A percentile compares a stretch with the other conserved stretches of the same genome.
These are phyloP conservation scores for Caenorhabditis sp. DNA, from an alignment of 2,888 invertebrate species.

Conservation along the genomic window DNA sequence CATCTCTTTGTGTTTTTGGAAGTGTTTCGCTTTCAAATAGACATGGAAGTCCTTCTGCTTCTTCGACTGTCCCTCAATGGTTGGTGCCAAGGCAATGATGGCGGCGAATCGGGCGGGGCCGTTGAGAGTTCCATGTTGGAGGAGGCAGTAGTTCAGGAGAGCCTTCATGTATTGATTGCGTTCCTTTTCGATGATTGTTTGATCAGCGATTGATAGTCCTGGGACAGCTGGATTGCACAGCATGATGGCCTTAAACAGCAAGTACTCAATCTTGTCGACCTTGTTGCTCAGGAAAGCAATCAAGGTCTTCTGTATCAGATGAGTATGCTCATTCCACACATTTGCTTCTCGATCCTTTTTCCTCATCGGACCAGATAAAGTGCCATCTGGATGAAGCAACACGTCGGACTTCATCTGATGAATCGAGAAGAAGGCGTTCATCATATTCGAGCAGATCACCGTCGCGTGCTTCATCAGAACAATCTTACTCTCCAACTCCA, in stretches of 20 bases:
- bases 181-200: slow-evolving; percentile 50
- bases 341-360: slow-evolving; percentile 39
- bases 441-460: slow-evolving; percentile 45
- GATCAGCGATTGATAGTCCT: slow-evolving; percentile 21
- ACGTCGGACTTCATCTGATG: slow-evolving; percentile 54
- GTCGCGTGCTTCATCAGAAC: slow-evolving; percentile 48
- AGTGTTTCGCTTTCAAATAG: slow-evolving; percentile 37
- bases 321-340: slow-evolving; percentile 19
- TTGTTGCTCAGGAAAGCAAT: slow-evolving; percentile 48
- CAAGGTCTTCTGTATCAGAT: slow-evolving; percentile 41
- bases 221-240: slow-evolving; percentile 54
- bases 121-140: slow-evolving; percentile 43
- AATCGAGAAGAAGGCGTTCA: slow-evolving; percentile 56
- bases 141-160: slow-evolving; percentile 45
- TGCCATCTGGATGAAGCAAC: slow-evolving; percentile 41
- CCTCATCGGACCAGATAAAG: slow-evolving; percentile 38
- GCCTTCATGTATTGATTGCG: slow-evolving; percentile 43
- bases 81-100: slow-evolving; percentile 41
- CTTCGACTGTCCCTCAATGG: slow-evolving; percentile 43
- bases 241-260: slow-evolving; percentile 53
- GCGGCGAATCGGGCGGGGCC: slow-evolving; percentile 49
- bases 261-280: slow-evolving; percentile 45
- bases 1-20: slow-evolving; percentile 39
- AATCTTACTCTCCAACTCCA: slow-evolving; percentile 34
- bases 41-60: slow-evolving; percentile 42